Evolutionary conservation across 2,888 invertebrate species (phyloP).

Genomic region (Noctuana brunneofusca): DNA sequence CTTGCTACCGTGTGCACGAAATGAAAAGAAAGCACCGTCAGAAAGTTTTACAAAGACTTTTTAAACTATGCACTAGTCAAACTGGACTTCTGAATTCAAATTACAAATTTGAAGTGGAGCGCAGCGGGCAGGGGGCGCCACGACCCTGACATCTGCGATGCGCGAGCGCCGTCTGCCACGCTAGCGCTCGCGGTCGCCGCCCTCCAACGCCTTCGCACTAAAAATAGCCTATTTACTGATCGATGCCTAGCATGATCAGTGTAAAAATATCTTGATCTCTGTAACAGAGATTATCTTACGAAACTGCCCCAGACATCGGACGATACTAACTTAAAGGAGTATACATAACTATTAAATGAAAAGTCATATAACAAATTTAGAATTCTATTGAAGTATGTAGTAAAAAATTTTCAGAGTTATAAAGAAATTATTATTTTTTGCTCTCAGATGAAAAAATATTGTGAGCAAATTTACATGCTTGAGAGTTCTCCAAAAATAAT

Average conservation of each 20-base stretch:
- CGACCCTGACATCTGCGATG: constrained; percentile 65
- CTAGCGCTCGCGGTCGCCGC: constrained; percentile 61
- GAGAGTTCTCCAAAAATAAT: too few species aligned
- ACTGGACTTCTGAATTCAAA: constrained; percentile 15
- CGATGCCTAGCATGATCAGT: constrained; percentile 42
- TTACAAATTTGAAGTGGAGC: constrained; percentile 45
- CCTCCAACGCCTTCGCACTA: constrained; percentile 67
- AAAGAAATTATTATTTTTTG: too few species aligned
- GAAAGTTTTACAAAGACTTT: constrained; percentile 22
- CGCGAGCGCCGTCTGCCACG: constrained; percentile 39
- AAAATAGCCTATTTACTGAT: constrained; percentile 66
- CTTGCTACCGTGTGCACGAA: constrained; percentile 26
- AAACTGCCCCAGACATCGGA: constrained; percentile 39
- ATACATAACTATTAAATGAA: too few species aligned
- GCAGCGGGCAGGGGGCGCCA: constrained; percentile 47
- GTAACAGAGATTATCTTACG: constrained; percentile 34
- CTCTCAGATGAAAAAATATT: too few species aligned
- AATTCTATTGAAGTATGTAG: too few species aligned
- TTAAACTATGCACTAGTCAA: constrained; percentile 3
- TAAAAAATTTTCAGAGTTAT: too few species aligned
- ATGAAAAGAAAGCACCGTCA: constrained; percentile 36
- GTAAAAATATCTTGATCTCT: constrained; percentile 28
- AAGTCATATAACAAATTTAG: too few species aligned
- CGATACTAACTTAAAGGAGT: too few species aligned
- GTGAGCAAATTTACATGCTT: too few species aligned